These are phyloP conservation scores for Tachysurus vachellii DNA, from an alignment of 2,113 vertebrate species.

Conservation along the genomic window DNA sequence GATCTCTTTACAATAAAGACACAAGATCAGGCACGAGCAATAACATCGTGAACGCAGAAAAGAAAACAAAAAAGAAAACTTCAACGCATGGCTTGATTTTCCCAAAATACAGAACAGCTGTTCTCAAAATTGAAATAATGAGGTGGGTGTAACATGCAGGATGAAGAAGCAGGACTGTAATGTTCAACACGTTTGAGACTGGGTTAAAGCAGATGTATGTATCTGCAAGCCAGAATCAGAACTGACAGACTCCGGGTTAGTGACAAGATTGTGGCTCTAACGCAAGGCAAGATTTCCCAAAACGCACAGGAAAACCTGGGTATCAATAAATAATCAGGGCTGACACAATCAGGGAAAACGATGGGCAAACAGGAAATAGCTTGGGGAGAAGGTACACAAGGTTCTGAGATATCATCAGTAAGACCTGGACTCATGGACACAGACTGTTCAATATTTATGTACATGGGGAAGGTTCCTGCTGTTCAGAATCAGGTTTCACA, in stretches of 20 bases:
- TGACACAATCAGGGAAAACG: neutral
- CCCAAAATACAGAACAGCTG: slow-evolving; percentile 24
- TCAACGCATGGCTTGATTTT: slow-evolving; percentile 20
- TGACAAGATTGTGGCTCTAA: neutral
- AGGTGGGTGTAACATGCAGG: slow-evolving; percentile 6
- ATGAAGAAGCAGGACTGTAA: neutral
- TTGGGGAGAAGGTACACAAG: neutral
- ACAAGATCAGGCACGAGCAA: neutral
- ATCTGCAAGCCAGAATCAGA: neutral
- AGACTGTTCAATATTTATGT: neutral
- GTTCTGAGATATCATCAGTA: neutral
- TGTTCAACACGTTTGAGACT: neutral
- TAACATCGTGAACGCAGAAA: neutral
- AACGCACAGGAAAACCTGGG: neutral
- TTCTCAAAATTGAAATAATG: neutral
- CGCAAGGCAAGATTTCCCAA: neutral
- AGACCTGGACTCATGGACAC: neutral
- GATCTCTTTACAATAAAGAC: neutral
- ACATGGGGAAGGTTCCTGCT: neutral
- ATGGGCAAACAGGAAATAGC: neutral
- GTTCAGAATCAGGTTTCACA: neutral
- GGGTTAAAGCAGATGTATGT: neutral
- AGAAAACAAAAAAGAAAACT: neutral
- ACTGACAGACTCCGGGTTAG: neutral
- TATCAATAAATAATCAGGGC: neutral